Base-by-base conservation (phyloP, 2,797 vertebrate species). In the Carduelis carduelis region DNA sequence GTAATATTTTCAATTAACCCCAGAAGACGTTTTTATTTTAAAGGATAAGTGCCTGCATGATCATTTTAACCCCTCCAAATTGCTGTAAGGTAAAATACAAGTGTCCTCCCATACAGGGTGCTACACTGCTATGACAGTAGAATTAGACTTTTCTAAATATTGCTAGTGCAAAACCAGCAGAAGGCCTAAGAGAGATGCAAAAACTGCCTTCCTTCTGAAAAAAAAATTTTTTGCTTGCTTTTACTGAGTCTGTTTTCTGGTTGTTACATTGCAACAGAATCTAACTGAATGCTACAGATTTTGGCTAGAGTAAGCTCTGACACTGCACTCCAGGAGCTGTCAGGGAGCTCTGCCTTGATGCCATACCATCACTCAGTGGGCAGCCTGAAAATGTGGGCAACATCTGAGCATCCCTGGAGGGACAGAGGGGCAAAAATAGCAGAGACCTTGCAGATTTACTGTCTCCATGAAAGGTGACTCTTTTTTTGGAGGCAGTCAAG, bases 361-460 rank as follows among this genome's bases (percentile, higher is more conserved):
- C 20, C 0, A 2, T 12, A n/a, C 35, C 47, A 26, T 47, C 3
- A 2, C 47, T 70, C 50, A 20, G 7, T 20, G 55, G 19, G 24
- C 19, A 47, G 20, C 41, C 52, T 50, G 28, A 82, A 83, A 49
- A 27, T 21, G 23, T 56, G 19, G 34, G 39, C 28, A 66, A 61
- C 0, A 3, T 37, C 27, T 64, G 27, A 83, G 50, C 76, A 56
- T 21, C 26, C 28, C 44, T 53, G 76, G 21, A 87, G 65, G 23
- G 23, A 55, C 4, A 26, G 4, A 3, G 9, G 22, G 15, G 52
- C 5, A 89, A 55, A 71, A 7, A 46, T 11, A 37, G 59, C 60
- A 72, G 19, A 76, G n/a, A 71, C 8, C 16, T 49, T 84, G n/a
- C 15, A 76, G 41, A 49, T 32, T 47, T 72, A 7, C 53, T 65